Percentiles rank a stretch among this genome's conserved stretches.
phyloP scores from a whole-genome alignment of 2,797 vertebrate genomes.

The Dallia pectoralis region DNA sequence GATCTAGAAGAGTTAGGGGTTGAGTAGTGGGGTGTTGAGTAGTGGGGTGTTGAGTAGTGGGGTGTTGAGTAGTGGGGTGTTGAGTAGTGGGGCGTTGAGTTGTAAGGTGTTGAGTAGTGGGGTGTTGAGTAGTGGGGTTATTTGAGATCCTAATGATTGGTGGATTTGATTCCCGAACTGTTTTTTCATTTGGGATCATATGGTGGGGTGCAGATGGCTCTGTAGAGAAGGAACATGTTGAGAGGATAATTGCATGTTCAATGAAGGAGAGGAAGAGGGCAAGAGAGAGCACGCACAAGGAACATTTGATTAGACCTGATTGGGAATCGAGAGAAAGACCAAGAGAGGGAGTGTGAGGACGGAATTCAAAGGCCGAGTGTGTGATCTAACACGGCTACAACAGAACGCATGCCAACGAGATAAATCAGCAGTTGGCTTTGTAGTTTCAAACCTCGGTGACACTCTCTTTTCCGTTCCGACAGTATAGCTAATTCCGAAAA shows the following conservation, averaged over 20 bases:
- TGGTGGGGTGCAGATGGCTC: not conserved
- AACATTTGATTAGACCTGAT: no score
- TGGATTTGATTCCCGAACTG: slow-evolving; percentile 41
- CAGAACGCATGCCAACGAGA: not conserved
- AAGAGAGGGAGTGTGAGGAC: slow-evolving; percentile 20
- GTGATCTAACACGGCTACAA: not conserved
- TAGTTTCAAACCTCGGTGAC: not conserved
- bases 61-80: no score
- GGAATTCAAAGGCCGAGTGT: not conserved
- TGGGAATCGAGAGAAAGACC: not conserved
- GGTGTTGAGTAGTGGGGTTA: no score
- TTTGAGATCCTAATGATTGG: slow-evolving; percentile 37
- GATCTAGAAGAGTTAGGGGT: slow-evolving; percentile 34
- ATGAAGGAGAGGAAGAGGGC: slow-evolving; percentile 30
- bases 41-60: no score
- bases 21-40: no score
- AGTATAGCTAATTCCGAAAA: not conserved
- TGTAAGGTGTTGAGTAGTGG: no score
- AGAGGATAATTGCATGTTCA: slow-evolving; percentile 42
- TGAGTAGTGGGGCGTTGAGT: no score
- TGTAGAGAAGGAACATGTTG: slow-evolving; percentile 24
- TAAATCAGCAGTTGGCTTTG: not conserved
- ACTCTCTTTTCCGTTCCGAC: not conserved
- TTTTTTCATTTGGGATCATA: slow-evolving; percentile 7
- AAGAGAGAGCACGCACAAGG: slow-evolving; percentile 5